Base-by-base conservation (phyloP, 1,140 invertebrate genomes). In the Tetramorium simillimum region DNA sequence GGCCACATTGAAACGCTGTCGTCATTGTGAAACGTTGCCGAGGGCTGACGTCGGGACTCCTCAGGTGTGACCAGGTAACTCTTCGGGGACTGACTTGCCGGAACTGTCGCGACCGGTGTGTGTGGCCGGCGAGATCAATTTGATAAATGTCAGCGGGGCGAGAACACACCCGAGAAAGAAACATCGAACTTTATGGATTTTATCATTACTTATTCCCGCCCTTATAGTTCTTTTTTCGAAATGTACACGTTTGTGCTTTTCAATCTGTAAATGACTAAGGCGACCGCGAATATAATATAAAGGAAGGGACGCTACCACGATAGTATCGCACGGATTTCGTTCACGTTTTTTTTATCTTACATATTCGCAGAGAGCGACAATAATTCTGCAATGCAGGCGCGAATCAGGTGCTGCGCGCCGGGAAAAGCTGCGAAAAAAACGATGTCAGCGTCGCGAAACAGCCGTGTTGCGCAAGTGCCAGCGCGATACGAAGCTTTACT, bases 51-150 rank as follows among this genome's bases (percentile, higher is more conserved):
- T 67, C 60, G 69, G 18, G 75, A 43, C 60, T 76, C 28, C 76
- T 81, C 88, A 89, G 86, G 86, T 87, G 78, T 60, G 40, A 60
- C 86, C 86, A 87, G 88, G 67, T 87, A 87, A 84, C 33, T 80
- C 89, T 51, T 78, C 5, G 49, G 78, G 16, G 89, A 75, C 51
- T 49, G 84, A 86, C 76, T 86, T 77, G 46, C 65, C 24, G n/a
- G 4, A 78, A 62, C 73, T 87, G 80, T 90, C 78, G 46, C 65
- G 58, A 60, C 24, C 80, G 67, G 67, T 46, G 65, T 69, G 65
- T 46, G 24, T 37, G 51, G n/a, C 12, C 9, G 28, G 49, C 18
- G 56, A 60, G 72, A 87, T 90, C 89, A 60, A 84, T 90, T 90
- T 87, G 49, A 49, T 28, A 78, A 77, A 82, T n/a, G 86, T 87